Conservation (phyloP, 2,888 invertebrate species). For the Entomobrya multifasciata region DNA sequence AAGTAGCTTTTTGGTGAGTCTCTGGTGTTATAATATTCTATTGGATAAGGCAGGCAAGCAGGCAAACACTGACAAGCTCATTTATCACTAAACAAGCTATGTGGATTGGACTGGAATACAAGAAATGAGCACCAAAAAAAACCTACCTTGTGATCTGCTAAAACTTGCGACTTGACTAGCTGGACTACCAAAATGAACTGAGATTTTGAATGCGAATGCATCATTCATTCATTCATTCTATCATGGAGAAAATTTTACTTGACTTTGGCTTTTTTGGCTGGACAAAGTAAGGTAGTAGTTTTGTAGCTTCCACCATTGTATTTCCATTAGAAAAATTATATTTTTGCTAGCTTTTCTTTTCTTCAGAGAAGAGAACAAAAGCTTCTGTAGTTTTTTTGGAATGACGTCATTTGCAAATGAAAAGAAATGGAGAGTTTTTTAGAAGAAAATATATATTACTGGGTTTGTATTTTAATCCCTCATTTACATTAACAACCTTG, state of each 20-base stretch:
- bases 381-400: not conserved
- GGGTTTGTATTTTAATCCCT: slow-evolving; percentile 24
- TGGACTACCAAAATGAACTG: slow-evolving; percentile 45
- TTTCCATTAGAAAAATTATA: slow-evolving; percentile 56
- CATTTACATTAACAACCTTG: not conserved
- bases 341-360: slow-evolving; percentile 3
- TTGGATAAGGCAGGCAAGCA: slow-evolving; percentile 36
- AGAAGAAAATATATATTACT: too few species aligned
- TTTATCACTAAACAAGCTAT: slow-evolving; percentile 21
- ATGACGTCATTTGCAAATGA: slow-evolving; percentile 53
- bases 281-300: too few species aligned
- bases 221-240: slow-evolving; percentile 15
- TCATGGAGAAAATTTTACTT: slow-evolving; percentile 2
- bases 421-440: slow-evolving; percentile 15
- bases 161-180: not conserved
- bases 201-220: not conserved
- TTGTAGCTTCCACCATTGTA: too few species aligned
- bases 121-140: not conserved
- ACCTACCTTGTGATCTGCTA: too few species aligned
- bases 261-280: too few species aligned
- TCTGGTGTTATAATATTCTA: not conserved
- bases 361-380: slow-evolving; percentile 1
- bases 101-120: not conserved
- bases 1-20: not conserved
- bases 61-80: slow-evolving; percentile 43